A percentile compares a stretch with the other conserved stretches of the same genome.
Evolutionary conservation across 2,797 vertebrate genomes (phyloP).

Genomic region (Sebastes itinus): DNA sequence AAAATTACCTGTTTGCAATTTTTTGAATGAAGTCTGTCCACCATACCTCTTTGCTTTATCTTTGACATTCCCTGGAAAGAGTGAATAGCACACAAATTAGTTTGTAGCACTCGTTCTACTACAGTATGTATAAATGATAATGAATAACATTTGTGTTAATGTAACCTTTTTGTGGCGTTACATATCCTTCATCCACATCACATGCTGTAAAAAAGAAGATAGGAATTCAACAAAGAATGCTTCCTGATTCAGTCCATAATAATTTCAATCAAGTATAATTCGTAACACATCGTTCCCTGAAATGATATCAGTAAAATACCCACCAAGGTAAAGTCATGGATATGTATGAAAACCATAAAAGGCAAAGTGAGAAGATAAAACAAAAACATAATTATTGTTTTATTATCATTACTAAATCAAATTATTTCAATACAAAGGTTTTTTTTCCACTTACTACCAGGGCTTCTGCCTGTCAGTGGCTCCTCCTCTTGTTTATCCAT

Average conservation of each 20-base stretch:
- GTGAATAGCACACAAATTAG: background rate
- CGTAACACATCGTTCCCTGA: too few species aligned
- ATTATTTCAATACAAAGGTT: too few species aligned
- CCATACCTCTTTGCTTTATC: too few species aligned
- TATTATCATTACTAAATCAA: background rate
- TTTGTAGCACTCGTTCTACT: background rate
- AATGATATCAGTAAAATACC: too few species aligned
- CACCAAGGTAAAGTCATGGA: too few species aligned
- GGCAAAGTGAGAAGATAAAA: too few species aligned
- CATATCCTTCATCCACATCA: fast-evolving
- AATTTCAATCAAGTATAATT: background rate
- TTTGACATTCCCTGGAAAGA: background rate
- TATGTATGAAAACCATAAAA: too few species aligned
- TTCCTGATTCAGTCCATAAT: background rate
- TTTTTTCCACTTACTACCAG: too few species aligned
- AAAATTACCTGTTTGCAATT: too few species aligned
- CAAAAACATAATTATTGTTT: too few species aligned
- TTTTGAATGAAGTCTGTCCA: fast-evolving
- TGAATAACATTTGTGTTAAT: background rate
- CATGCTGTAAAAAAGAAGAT: background rate
- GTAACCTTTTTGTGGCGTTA: background rate
- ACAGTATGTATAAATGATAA: background rate
- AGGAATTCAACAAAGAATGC: background rate
- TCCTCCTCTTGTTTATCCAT: background rate
- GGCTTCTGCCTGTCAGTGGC: too few species aligned